Percentiles rank a stretch among this genome's conserved stretches.
These are phyloP conservation scores for Okamejei kenojei DNA, from an alignment of 2,797 vertebrate genomes.

Conservation along the genomic window DNA sequence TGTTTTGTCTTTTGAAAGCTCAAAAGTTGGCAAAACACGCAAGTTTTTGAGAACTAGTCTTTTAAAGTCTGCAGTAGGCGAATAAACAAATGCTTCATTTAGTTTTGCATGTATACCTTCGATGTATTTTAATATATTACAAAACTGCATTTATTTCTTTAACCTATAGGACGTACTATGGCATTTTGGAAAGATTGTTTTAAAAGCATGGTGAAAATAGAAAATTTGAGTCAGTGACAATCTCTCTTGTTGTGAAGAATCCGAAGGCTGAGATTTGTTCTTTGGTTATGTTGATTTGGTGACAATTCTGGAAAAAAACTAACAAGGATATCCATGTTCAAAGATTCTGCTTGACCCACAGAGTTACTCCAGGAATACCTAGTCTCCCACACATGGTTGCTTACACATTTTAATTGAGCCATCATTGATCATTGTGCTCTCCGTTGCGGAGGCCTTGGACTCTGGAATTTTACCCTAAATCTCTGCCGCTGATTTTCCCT, in stretches of 20 bases:
- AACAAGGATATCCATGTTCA: not conserved
- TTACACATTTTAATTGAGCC: no score
- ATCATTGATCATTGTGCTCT: no score
- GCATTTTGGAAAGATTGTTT: not conserved
- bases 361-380: no score
- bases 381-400: no score
- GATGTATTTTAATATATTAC: slow-evolving; percentile 7
- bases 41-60: slow-evolving; percentile 51
- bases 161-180: not conserved
- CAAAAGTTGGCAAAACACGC: slow-evolving; percentile 48
- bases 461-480: no score
- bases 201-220: not conserved
- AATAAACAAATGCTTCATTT: slow-evolving; percentile 49
- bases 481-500: no score
- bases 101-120: slow-evolving; percentile 37
- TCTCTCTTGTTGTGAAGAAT: not conserved
- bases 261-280: not conserved
- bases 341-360: no score
- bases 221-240: not conserved
- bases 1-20: slow-evolving; percentile 46
- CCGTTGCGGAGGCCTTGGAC: no score
- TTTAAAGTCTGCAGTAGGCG: slow-evolving; percentile 50
- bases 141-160: not conserved
- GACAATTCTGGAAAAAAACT: not conserved
- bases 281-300: not conserved